These are phyloP conservation scores for Nephrotoma flavescens DNA, from an alignment of 2,888 invertebrate species.

Conservation along the genomic window DNA sequence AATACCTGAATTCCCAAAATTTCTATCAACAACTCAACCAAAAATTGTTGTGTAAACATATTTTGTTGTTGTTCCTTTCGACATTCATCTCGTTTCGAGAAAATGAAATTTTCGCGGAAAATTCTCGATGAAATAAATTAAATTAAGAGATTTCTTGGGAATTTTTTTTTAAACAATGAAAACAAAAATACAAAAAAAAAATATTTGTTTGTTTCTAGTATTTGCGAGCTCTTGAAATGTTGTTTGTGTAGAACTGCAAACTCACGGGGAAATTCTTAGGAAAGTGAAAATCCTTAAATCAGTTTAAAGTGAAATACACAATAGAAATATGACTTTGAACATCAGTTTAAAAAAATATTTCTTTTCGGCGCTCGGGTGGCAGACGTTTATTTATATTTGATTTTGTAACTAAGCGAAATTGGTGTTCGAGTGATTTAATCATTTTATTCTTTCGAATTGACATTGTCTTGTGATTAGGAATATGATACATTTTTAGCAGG, in stretches of 20 bases:
- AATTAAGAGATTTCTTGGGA: neutral
- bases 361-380: neutral
- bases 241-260: neutral
- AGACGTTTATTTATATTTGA: neutral
- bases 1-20: neutral
- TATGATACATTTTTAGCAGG: too few relatives aligned
- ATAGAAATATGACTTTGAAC: neutral
- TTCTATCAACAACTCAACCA: neutral
- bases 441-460: too few relatives aligned
- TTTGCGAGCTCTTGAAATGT: neutral
- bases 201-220: neutral
- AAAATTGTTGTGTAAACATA: neutral
- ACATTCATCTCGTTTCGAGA: neutral
- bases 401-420: neutral
- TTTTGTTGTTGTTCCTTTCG: neutral
- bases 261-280: too few relatives aligned
- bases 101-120: neutral
- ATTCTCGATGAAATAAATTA: neutral
- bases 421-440: too few relatives aligned
- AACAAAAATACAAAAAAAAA: too few relatives aligned
- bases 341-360: neutral
- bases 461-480: too few relatives aligned
- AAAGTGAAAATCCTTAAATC: too few relatives aligned
- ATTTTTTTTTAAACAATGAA: neutral
- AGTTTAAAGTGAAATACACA: neutral